Evolutionary conservation across 2,888 invertebrate genomes (phyloP).

Genomic region (Epistrophe grossulariae): DNA sequence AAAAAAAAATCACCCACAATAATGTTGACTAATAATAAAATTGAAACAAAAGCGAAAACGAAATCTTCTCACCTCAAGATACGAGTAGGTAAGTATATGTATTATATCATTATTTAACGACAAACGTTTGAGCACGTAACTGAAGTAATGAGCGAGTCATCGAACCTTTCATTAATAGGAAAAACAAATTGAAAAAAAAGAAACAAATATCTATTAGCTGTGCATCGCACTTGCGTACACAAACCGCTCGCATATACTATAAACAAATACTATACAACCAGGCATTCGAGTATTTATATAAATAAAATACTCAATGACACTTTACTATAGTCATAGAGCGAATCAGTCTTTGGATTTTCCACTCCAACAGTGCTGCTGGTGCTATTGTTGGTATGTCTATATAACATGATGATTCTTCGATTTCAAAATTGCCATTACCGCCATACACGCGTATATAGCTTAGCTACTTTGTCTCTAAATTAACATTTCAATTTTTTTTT

Average conservation of each 20-base stretch:
- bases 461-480: not conserved
- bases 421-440: slow-evolving; percentile 65
- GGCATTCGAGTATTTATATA: not conserved
- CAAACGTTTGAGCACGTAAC: slow-evolving; percentile 67
- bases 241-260: not conserved
- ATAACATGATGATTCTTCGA: slow-evolving; percentile 42
- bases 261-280: not conserved
- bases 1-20: slow-evolving; percentile 19
- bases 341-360: slow-evolving; percentile 39
- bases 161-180: slow-evolving; percentile 71
- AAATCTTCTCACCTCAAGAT: slow-evolving; percentile 42
- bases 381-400: not conserved
- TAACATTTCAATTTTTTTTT: slow-evolving; percentile 20
- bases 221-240: slow-evolving; percentile 68
- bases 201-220: slow-evolving; percentile 42
- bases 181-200: slow-evolving; percentile 65
- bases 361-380: slow-evolving; percentile 19
- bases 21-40: slow-evolving; percentile 28
- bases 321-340: not conserved
- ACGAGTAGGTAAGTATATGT: not conserved
- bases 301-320: slow-evolving; percentile 20
- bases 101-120: slow-evolving; percentile 67
- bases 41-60: slow-evolving; percentile 38
- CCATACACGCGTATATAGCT: not conserved
- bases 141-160: slow-evolving; percentile 59